Conservation (phyloP, 2,888 invertebrate species). For the Lysandra bellargus region DNA sequence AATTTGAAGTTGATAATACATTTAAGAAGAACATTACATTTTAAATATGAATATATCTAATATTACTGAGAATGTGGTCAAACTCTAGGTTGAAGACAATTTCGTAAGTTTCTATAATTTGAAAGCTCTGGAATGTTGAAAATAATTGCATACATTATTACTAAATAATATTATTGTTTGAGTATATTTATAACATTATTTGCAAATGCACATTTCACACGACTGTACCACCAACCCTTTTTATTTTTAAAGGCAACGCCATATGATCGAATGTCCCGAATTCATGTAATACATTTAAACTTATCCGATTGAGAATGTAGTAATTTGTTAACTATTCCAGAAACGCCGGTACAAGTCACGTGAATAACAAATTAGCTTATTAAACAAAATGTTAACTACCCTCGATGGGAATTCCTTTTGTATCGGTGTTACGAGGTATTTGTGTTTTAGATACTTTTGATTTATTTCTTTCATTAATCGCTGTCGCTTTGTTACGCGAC, state of each 20-base stretch:
- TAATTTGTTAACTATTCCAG: conserved; percentile 69
- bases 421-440: conserved; percentile 27
- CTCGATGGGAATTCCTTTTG: conserved; percentile 25
- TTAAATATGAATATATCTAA: too few species aligned
- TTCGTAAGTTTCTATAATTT: too few species aligned
- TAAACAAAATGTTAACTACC: conserved; percentile 35
- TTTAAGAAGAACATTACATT: too few species aligned
- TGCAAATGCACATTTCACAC: conserved; percentile 43
- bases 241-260: conserved; percentile 68
- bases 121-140: too few species aligned
- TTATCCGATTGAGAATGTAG: conserved; percentile 66
- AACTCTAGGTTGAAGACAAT: too few species aligned
- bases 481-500: neutral
- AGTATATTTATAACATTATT: neutral
- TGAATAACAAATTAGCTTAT: conserved; percentile 44
- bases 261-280: conserved; percentile 70
- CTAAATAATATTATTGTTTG: too few species aligned
- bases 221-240: conserved; percentile 65
- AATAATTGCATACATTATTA: too few species aligned
- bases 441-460: conserved; percentile 28
- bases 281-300: conserved; percentile 67
- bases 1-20: too few species aligned
- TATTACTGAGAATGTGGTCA: too few species aligned
- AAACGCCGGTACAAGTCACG: conserved; percentile 42
- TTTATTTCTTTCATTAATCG: conserved; percentile 1